A percentile compares a stretch with the other conserved stretches of the same genome.
These are phyloP conservation scores for Limenitis arthemis DNA, from an alignment of 2,888 invertebrate genomes.

Conservation along the genomic window DNA sequence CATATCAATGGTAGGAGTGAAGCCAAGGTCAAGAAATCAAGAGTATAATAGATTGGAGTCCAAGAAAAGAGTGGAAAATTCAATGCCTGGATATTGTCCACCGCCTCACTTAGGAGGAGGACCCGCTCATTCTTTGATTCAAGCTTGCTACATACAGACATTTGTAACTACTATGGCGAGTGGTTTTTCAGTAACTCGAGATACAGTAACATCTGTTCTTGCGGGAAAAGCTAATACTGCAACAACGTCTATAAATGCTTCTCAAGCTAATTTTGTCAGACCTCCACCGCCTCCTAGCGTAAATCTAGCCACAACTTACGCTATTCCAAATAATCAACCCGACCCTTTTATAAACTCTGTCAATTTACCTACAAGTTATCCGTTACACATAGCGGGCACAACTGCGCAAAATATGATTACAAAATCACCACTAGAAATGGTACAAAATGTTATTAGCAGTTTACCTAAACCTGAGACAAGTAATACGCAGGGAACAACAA, in stretches of 20 bases:
- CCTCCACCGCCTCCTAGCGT: slow-evolving; percentile 59
- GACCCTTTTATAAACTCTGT: slow-evolving; percentile 64
- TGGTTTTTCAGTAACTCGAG: slow-evolving; percentile 82
- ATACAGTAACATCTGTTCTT: slow-evolving; percentile 85
- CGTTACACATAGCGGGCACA: slow-evolving; percentile 60
- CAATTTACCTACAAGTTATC: slow-evolving; percentile 60
- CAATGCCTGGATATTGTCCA: slow-evolving; percentile 64
- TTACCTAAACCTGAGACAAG: slow-evolving; percentile 64
- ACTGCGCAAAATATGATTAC: slow-evolving; percentile 67
- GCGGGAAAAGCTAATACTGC: slow-evolving; percentile 84
- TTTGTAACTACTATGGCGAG: slow-evolving; percentile 73
- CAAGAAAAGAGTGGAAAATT: slow-evolving; percentile 47
- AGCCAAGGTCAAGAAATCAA: slow-evolving; percentile 42
- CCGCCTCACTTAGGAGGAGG: slow-evolving; percentile 64
- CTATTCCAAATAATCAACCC: slow-evolving; percentile 62
- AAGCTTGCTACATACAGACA: slow-evolving; percentile 59
- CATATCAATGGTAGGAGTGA: slow-evolving; percentile 67
- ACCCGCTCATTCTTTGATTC: slow-evolving; percentile 56
- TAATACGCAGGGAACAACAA: slow-evolving; percentile 55
- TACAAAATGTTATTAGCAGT: slow-evolving; percentile 82
- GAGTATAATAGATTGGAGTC: slow-evolving; percentile 44
- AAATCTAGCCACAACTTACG: slow-evolving; percentile 56
- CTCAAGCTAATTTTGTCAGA: slow-evolving; percentile 59
- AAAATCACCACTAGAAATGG: slow-evolving; percentile 82
- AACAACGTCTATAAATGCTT: slow-evolving; percentile 81